Evolutionary conservation across 1,140 invertebrate genomes (phyloP), one percentile per base, ranked within the genome.

Genomic region (Monomorium pharaonis): DNA sequence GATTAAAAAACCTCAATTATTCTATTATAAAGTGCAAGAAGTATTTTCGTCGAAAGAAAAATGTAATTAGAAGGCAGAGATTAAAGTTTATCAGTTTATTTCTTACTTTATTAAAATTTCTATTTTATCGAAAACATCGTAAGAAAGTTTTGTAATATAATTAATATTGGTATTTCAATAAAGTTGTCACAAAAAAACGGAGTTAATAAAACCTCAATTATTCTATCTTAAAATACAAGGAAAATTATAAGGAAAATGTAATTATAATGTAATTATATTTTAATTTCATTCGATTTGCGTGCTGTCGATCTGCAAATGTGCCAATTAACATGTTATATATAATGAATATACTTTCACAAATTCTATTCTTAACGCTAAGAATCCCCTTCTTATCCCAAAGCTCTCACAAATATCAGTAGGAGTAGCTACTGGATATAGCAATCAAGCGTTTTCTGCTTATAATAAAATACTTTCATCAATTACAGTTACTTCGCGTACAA

Each of bases 381-480:
- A n/a, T n/a, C n/a, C n/a, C n/a, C n/a, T n/a, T n/a, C n/a, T n/a
- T n/a, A n/a, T 78, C 3, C 0, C 18, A n/a, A 77, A 47, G 27
- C 24, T 16, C 16, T 16, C 16, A 12, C 21, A 12, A 70, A 21
- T 42, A 14, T 6, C 37, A 18, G 18, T 16, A n/a, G n/a, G n/a
- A n/a, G n/a, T n/a, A n/a, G n/a, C n/a, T n/a, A 65, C 3, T n/a
- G 42, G 47, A 12, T 12, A 27, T 12, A 27, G 54, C 27, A 47
- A 77, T 77, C 27, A 63, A 77, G n/a, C n/a, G n/a, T 12, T 18
- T 65, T 42, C n/a, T 0, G 21, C 16, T 75, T 49, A 49, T 78
- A 65, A 78, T 67, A 67, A 78, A 75, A 51, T 75, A 24, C 44
- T 44, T 24, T 49, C 14, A 78, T 67, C 18, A 65, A 49, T 65